phyloP scores from a whole-genome alignment of 1,140 invertebrate genomes.

The Daktulosphaira vitifoliae region DNA sequence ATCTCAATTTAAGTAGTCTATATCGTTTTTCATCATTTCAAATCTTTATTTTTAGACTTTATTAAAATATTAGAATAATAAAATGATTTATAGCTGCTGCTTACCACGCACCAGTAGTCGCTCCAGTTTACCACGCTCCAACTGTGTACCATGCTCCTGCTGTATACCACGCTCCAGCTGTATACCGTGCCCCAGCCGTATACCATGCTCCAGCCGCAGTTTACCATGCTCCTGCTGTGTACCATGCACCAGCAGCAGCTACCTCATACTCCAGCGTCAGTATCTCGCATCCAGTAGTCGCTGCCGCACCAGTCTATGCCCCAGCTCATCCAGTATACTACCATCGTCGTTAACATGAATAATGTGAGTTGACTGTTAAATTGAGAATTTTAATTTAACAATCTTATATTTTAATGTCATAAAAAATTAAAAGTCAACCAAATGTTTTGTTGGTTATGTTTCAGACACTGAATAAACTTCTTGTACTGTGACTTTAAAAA shows the following conservation, averaged over 20 bases:
- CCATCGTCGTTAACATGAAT: slow-evolving; percentile 20
- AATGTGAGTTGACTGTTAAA: no score
- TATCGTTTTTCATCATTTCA: no score
- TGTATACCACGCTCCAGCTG: slow-evolving; percentile 29
- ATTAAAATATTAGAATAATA: no score
- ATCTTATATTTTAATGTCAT: no score
- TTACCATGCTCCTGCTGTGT: slow-evolving; percentile 28
- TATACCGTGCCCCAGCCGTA: slow-evolving; percentile 22
- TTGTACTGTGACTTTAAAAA: no score
- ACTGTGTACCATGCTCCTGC: slow-evolving; percentile 32
- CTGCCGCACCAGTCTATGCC: slow-evolving; percentile 3
- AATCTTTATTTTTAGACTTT: no score
- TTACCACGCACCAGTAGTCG: slow-evolving; percentile 15
- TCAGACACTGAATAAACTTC: no score
- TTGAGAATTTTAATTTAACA: no score
- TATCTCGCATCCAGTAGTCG: slow-evolving; percentile 22
- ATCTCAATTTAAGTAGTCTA: no score
- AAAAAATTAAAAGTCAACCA: no score
- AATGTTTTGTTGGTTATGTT: no score
- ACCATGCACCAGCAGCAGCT: slow-evolving; percentile 30
- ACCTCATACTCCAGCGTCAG: slow-evolving; percentile 27
- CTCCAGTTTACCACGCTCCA: slow-evolving; percentile 28
- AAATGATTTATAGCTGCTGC: no score
- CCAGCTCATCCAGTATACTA: slow-evolving; percentile 24
- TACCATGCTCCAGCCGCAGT: slow-evolving; percentile 26